These are phyloP conservation scores for Zaprionus ghesquierei DNA, from an alignment of 1,140 invertebrate genomes.

Conservation along the genomic window DNA sequence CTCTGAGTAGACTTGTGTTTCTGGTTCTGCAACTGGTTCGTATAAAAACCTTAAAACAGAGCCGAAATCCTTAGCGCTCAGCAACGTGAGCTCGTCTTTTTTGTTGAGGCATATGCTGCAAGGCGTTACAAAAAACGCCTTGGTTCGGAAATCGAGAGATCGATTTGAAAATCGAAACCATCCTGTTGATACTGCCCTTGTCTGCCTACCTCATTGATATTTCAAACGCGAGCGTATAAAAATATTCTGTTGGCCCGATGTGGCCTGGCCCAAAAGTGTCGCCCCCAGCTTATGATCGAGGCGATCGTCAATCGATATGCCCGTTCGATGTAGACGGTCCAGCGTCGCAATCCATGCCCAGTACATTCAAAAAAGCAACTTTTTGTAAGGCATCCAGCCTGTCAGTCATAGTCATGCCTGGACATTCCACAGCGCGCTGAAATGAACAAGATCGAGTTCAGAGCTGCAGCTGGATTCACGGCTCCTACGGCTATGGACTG, in stretches of 20 bases:
- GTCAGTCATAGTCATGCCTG: slow-evolving; percentile 75
- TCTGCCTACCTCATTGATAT: slow-evolving; percentile 76
- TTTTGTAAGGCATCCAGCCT: slow-evolving; percentile 50
- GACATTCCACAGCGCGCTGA: slow-evolving; percentile 52
- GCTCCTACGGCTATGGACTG: slow-evolving; percentile 14
- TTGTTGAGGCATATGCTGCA: slow-evolving; percentile 42
- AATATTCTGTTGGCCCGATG: slow-evolving; percentile 78
- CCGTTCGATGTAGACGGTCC: slow-evolving; percentile 35
- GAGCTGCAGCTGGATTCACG: slow-evolving; percentile 19
- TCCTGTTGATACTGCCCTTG: slow-evolving; percentile 18
- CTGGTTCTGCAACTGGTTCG: slow-evolving; percentile 5
- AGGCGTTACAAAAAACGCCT: slow-evolving; percentile 62
- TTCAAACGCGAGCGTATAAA: slow-evolving; percentile 82
- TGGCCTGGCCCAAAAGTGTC: slow-evolving; percentile 77
- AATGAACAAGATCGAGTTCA: slow-evolving; percentile 48
- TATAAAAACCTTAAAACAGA: slow-evolving; percentile 60
- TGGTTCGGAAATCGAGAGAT: slow-evolving; percentile 29
- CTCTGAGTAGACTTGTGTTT: slow-evolving; percentile 14
- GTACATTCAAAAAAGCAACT: slow-evolving; percentile 35
- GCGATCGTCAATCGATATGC: slow-evolving; percentile 53
- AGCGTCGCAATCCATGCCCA: slow-evolving; percentile 32
- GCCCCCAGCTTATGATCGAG: slow-evolving; percentile 60
- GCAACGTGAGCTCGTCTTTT: slow-evolving; percentile 57
- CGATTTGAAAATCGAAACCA: slow-evolving; percentile 27
- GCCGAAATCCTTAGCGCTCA: slow-evolving; percentile 71